Conservation (phyloP, 1,140 invertebrate species). For the Lucilia sericata region DNA sequence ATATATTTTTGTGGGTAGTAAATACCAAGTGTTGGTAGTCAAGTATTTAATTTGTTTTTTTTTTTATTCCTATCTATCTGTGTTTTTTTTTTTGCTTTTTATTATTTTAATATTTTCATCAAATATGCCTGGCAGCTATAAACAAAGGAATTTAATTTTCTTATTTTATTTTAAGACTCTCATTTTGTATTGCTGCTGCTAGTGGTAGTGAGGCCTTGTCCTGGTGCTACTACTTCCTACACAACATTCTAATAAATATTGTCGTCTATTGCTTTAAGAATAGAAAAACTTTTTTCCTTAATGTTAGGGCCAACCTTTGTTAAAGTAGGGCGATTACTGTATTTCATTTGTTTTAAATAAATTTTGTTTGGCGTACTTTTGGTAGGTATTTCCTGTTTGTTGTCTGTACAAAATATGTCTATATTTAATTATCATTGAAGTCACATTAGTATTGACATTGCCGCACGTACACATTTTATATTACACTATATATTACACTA, state of each 20-base stretch:
- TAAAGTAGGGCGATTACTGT: too few species aligned
- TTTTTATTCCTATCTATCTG: not conserved
- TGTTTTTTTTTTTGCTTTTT: not conserved
- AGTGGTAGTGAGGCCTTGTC: not conserved
- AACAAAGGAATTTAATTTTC: slow-evolving; percentile 18
- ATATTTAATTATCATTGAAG: slow-evolving; percentile 6
- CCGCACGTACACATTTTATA: not conserved
- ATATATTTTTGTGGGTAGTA: not conserved
- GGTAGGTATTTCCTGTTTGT: not conserved
- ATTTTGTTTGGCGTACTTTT: not conserved
- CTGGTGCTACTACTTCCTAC: not conserved
- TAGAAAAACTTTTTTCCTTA: too few species aligned
- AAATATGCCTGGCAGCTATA: slow-evolving; percentile 12
- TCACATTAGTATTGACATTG: not conserved
- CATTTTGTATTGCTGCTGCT: not conserved
- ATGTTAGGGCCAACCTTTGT: too few species aligned
- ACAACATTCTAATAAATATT: too few species aligned
- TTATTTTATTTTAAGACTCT: slow-evolving; percentile 9
- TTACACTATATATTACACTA: not conserved
- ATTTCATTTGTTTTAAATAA: too few species aligned
- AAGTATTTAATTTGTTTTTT: not conserved
- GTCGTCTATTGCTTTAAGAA: too few species aligned
- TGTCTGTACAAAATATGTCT: not conserved
- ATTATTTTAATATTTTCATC: not conserved
- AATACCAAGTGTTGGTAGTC: not conserved